Base-by-base conservation (phyloP, 2,113 vertebrate species). In the Onychostruthus taczanowskii region DNA sequence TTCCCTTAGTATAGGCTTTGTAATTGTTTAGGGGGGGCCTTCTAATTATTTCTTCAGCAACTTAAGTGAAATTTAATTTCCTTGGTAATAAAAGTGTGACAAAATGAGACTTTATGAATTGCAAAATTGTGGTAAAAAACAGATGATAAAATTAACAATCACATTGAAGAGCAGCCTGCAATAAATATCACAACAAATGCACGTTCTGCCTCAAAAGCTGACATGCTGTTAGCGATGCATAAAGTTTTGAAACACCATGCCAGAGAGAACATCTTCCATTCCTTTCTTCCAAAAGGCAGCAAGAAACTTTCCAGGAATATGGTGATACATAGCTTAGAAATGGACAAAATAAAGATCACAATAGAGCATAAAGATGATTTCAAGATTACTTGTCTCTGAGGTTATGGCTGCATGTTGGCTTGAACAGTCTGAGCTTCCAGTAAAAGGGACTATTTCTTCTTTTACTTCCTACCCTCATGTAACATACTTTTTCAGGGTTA, bases 61-160 rank as follows among this genome's bases (percentile, higher is more conserved):
- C 83, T 93, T 95, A 92, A 96, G 74, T 67, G 90, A 91, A 96
- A 96, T 70, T 97, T 95, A 89, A 93, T 96, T 97, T 97, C 68
- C 62, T 88, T 69, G 67, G 27, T 88, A 97, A 95, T 95, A 94
- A 59, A 95, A 93, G 20, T 50, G 30, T 91, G 90, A 84, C 39
- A 81, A 44, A 84, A 84, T 16, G 47, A 96, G 75, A 31, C 28
- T 52, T 55, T 26, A 26, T 58, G 53, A 91, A 86, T 75, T 92
- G 46, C 55, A 89, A 87, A 87, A 92, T 22, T 69, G 69, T 52
- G 73, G 56, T 91, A 96, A 93, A 94, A 90, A 95, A 58, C 61
- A 30, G 49, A 79, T 61, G 28, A 92, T 55, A 81, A 96, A 96
- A 96, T 53, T 85, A 81, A 49, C 35, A 70, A 85, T 16, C 4